Evolutionary conservation across 1,140 invertebrate species (phyloP).

Genomic region (Belonocnema kinseyi): DNA sequence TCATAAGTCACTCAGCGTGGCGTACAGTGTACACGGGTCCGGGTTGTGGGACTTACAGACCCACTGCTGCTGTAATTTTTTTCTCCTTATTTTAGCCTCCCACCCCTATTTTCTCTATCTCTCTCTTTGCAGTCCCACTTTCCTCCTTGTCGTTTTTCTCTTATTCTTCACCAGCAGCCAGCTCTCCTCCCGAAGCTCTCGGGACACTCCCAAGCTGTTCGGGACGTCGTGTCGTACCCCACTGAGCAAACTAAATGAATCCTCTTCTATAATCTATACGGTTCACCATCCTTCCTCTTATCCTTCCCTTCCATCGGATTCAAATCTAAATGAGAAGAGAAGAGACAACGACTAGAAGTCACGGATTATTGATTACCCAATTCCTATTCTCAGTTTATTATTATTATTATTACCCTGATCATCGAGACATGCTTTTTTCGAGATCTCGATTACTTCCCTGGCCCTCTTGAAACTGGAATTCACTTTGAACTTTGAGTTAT

Average conservation of each 20-base stretch:
- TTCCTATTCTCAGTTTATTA: slow-evolving; percentile 1
- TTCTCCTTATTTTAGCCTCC: slow-evolving; percentile 42
- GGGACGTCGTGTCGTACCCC: slow-evolving; percentile 60
- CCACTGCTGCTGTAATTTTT: slow-evolving; percentile 36
- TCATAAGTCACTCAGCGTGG: slow-evolving; percentile 70
- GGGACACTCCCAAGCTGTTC: slow-evolving; percentile 53
- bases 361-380: slow-evolving; percentile 20
- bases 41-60: slow-evolving; percentile 47
- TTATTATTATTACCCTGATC: too few species aligned
- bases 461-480: too few species aligned
- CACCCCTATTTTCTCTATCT: slow-evolving; percentile 35
- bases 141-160: slow-evolving; percentile 34
- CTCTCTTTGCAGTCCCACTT: slow-evolving; percentile 10
- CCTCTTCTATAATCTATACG: slow-evolving; percentile 34
- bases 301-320: slow-evolving; percentile 42
- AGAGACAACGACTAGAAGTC: neutral
- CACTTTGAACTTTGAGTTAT: too few species aligned
- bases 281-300: slow-evolving; percentile 40
- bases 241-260: slow-evolving; percentile 54
- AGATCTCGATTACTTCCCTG: too few species aligned
- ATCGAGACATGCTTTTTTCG: too few species aligned
- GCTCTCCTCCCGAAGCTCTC: slow-evolving; percentile 36
- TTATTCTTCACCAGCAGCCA: slow-evolving; percentile 35
- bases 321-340: slow-evolving; percentile 15
- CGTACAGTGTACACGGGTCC: slow-evolving; percentile 54